Evolutionary conservation across 2,113 vertebrate species (phyloP), one percentile per base, ranked within the genome.

Genomic region (Bolborhynchus lineola): DNA sequence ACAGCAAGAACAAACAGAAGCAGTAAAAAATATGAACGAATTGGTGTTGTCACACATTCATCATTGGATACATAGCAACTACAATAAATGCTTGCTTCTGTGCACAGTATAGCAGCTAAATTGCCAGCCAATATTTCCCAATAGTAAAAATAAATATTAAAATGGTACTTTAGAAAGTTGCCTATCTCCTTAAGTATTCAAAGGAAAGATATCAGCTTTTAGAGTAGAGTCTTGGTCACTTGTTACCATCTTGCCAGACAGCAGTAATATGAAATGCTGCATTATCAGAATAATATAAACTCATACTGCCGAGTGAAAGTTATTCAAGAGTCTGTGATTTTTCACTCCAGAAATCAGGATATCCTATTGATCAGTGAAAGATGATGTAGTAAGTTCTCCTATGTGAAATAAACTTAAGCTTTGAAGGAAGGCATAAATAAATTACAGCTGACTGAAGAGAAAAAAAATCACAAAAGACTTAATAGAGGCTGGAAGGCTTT

Each of bases 91-190:
- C 31, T 81, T 92, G 16, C 28, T 96, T 95, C 31, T 6, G 4
- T n/a, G 26, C 25, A 50, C 17, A 90, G 13, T 31, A 42, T 42
- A 90, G 47, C 24, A 95, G 39, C 12, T 81, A 95, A 96, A 94
- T 75, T 94, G 35, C 53, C 68, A 76, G 65, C 25, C 6, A 91
- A 7, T 77, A 74, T 84, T 94, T 93, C 52, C 52, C 49, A 89
- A 59, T 50, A 35, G 31, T 65, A 76, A 93, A 94, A 94, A 85
- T 50, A 88, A 81, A 82, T 85, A 81, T 46, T 88, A 82, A 95
- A 85, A 83, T 16, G 1, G 0, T 62, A 65, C 5, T 68, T 76
- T 37, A 80, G 53, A 78, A 86, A 80, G 89, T 68, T 85, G 3
- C 23, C 13, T 87, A 44, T 57, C n/a, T 84, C 33, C 67, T 96